A percentile compares a stretch with the other conserved stretches of the same genome.
Conservation (phyloP, 2,888 invertebrate genomes). For the Euplexia lucipara region DNA sequence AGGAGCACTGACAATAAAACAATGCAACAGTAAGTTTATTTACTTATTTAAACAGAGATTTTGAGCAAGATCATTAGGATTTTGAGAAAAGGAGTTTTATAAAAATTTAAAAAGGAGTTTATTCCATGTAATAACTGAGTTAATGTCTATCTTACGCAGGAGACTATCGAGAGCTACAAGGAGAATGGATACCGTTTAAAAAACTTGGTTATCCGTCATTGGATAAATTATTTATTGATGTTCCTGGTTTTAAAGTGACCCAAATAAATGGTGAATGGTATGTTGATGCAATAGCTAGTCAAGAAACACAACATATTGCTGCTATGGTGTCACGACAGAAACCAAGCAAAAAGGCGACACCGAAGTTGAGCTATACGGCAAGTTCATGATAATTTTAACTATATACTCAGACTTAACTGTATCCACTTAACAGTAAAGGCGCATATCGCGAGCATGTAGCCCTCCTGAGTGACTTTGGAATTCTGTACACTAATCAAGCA, state of each 20-base stretch:
- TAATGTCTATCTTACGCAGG: too few relatives aligned
- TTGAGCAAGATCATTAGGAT: too few relatives aligned
- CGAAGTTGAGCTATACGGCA: constrained; percentile 80
- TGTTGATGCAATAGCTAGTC: constrained; percentile 91
- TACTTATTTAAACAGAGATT: not conserved
- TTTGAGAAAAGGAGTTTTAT: too few relatives aligned
- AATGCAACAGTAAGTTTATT: constrained; percentile 89
- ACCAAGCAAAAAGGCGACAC: constrained; percentile 80
- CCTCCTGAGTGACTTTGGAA: too few relatives aligned
- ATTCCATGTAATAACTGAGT: too few relatives aligned
- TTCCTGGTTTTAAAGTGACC: constrained; percentile 90
- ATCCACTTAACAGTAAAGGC: constrained; percentile 1
- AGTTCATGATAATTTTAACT: constrained; percentile 54
- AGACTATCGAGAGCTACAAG: constrained; percentile 92
- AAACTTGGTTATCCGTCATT: constrained; percentile 91
- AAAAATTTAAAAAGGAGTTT: too few relatives aligned
- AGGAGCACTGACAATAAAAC: constrained; percentile 86
- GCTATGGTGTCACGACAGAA: constrained; percentile 88
- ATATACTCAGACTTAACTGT: not conserved
- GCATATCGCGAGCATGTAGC: too few relatives aligned
- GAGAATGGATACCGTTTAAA: constrained; percentile 92
- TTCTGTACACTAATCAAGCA: too few relatives aligned
- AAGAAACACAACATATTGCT: constrained; percentile 91
- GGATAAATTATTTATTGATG: constrained; percentile 91
- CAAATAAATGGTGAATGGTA: constrained; percentile 89